Evolutionary conservation across 2,797 vertebrate genomes (phyloP).

Genomic region (Manis crassicaudata): DNA sequence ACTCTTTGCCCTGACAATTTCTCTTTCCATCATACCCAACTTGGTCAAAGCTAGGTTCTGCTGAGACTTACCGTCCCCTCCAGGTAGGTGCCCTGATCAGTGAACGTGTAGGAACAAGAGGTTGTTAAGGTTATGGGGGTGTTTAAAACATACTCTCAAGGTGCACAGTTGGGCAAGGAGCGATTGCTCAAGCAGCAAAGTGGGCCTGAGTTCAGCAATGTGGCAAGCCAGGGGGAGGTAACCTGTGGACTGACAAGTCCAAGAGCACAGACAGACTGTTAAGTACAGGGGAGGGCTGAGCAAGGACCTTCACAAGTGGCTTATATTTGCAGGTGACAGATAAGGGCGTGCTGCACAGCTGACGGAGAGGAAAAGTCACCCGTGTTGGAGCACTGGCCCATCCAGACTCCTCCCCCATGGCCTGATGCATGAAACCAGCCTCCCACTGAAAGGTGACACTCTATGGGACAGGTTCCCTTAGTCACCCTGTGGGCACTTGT

Average conservation of each 20-base stretch:
- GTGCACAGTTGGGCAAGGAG: background rate
- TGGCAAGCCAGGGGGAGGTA: constrained; percentile 6
- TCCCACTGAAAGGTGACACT: constrained; percentile 73
- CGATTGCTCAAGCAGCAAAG: background rate
- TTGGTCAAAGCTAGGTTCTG: background rate
- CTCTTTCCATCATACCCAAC: background rate
- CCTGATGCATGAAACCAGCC: constrained; percentile 58
- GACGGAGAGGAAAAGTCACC: background rate
- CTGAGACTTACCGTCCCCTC: background rate
- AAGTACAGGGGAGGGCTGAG: background rate
- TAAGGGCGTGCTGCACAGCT: background rate
- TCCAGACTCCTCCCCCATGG: constrained; percentile 68
- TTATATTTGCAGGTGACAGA: background rate
- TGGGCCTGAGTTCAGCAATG: background rate
- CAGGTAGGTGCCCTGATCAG: background rate
- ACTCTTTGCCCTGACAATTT: background rate
- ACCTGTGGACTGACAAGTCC: background rate
- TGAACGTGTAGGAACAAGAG: background rate
- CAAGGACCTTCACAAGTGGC: background rate
- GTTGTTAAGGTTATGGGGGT: background rate
- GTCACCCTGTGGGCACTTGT: constrained; percentile 32
- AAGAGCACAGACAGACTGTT: background rate
- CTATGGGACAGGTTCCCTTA: background rate
- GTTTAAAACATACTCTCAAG: background rate
- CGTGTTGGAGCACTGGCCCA: rapidly evolving